Evolutionary conservation across 2,113 vertebrate species (phyloP).

Genomic region (Todiramphus saurophagus): DNA sequence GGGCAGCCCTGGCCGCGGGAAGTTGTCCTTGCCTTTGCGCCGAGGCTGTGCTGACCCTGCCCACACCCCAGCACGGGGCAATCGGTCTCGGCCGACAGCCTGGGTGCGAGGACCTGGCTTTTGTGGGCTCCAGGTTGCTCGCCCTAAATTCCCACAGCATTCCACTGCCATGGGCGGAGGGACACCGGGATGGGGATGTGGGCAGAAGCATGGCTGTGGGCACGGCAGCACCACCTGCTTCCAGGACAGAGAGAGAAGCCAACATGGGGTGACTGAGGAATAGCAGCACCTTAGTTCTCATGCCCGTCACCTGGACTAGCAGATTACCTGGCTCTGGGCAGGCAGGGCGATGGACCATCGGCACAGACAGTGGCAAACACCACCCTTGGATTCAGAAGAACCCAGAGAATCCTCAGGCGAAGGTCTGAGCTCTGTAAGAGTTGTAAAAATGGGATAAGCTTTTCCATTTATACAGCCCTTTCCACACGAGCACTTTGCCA

Average conservation of each 20-base stretch:
- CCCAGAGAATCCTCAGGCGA: rapidly evolving
- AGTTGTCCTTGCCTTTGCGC: neutral
- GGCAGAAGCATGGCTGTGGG: neutral
- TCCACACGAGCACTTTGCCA: neutral
- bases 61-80: neutral
- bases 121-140: neutral
- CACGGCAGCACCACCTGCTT: neutral
- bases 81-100: neutral
- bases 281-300: neutral
- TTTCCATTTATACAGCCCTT: neutral
- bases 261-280: neutral
- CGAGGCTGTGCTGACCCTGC: neutral
- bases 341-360: neutral
- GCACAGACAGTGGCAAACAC: neutral
- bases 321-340: neutral
- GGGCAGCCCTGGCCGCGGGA: rapidly evolving
- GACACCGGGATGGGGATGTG: neutral
- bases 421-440: neutral
- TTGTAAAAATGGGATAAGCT: rapidly evolving
- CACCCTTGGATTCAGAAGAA: neutral
- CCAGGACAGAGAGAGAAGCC: neutral
- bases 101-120: neutral
- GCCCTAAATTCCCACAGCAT: neutral
- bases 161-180: neutral
- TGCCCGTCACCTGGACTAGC: no score